These are phyloP conservation scores for Nyctalus aviator DNA, from an alignment of 2,797 vertebrate genomes.

Conservation along the genomic window DNA sequence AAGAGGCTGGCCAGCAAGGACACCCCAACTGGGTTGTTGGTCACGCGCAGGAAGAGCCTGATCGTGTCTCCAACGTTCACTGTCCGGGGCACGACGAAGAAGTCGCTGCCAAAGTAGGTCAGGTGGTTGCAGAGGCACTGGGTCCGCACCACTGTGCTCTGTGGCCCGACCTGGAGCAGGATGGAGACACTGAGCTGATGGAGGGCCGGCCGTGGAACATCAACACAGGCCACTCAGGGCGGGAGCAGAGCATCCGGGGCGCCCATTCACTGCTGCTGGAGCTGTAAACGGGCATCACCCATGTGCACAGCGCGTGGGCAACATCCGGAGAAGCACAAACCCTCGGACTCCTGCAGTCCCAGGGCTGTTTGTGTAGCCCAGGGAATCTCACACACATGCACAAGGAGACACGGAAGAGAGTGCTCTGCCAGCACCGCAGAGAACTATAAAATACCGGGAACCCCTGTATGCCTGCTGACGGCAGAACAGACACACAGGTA, in stretches of 20 bases:
- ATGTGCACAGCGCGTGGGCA: not conserved
- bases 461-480: not conserved
- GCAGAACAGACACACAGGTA: not conserved
- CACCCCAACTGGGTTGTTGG: conserved; percentile 90
- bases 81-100: conserved; percentile 91
- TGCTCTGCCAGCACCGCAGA: not conserved
- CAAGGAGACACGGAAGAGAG: not conserved
- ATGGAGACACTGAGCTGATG: rapidly evolving
- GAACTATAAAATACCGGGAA: not conserved
- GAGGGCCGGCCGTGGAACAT: not conserved
- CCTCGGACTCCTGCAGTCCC: not conserved
- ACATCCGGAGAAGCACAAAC: not conserved
- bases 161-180: conserved; percentile 74
- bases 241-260: rapidly evolving
- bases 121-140: conserved; percentile 93
- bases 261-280: rapidly evolving
- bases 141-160: conserved; percentile 76
- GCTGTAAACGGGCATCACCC: rapidly evolving
- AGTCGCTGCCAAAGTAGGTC: conserved; percentile 90
- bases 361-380: not conserved
- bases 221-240: not conserved
- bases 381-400: not conserved
- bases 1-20: conserved; percentile 89
- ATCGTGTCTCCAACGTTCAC: conserved; percentile 86
- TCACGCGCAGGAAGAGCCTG: conserved; percentile 87